These are phyloP conservation scores for Melanargia galathea DNA, from an alignment of 2,888 invertebrate species.

Conservation along the genomic window DNA sequence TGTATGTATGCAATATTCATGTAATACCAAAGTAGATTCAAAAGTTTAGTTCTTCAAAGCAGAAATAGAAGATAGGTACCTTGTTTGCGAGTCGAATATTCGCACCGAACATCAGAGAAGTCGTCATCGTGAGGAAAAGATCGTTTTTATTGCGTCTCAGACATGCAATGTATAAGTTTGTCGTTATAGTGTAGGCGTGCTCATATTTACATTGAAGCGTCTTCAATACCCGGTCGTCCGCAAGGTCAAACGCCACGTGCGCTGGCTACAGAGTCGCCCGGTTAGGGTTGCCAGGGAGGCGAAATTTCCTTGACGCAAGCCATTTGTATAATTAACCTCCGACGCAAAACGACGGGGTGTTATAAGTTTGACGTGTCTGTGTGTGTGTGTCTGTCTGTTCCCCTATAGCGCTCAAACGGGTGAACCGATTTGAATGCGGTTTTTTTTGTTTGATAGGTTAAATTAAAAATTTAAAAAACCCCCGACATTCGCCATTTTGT, in stretches of 20 bases:
- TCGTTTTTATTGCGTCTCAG: conserved; percentile 24
- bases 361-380: too few species aligned
- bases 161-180: conserved; percentile 26
- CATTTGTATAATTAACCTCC: neutral
- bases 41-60: too few species aligned
- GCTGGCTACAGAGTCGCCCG: conserved; percentile 40
- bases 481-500: too few species aligned
- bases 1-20: too few species aligned
- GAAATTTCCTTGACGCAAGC: neutral
- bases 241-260: conserved; percentile 71
- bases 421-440: too few species aligned
- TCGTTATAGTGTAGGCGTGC: conserved; percentile 34
- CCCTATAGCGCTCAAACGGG: too few species aligned
- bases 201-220: conserved; percentile 45
- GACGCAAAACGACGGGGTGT: too few species aligned
- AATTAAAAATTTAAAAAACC: too few species aligned
- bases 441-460: too few species aligned
- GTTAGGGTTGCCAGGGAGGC: neutral
- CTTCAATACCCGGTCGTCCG: conserved; percentile 45
- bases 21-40: too few species aligned
- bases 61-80: too few species aligned
- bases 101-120: neutral
- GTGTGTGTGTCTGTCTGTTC: too few species aligned
- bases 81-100: neutral
- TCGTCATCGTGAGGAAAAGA: conserved; percentile 1